These are phyloP conservation scores for Characodon lateralis DNA, from an alignment of 2,797 vertebrate genomes.

Conservation along the genomic window DNA sequence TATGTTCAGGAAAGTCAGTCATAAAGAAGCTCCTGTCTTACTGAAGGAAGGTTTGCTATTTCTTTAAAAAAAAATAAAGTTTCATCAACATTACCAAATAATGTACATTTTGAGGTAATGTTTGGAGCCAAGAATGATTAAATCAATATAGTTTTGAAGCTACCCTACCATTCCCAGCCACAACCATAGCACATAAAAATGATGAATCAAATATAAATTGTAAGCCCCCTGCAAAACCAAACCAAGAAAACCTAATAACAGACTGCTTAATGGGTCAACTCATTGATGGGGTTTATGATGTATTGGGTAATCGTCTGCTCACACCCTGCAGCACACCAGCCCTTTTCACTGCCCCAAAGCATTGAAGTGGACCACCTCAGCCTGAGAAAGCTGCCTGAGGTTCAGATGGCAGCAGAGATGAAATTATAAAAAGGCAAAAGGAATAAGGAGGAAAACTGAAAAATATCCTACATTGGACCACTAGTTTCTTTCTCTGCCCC, in stretches of 20 bases:
- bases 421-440: not conserved
- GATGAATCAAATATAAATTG: conserved; percentile 50
- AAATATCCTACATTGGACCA: conserved; percentile 16
- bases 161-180: conserved; percentile 22
- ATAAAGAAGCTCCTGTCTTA: not conserved
- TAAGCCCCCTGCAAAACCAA: conserved; percentile 53
- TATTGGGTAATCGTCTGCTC: conserved; percentile 66
- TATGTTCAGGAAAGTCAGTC: not conserved
- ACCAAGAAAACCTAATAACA: conserved; percentile 60
- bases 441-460: conserved; percentile 2
- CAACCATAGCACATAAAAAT: conserved; percentile 53
- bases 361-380: conserved; percentile 29
- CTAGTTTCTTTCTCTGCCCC: not conserved
- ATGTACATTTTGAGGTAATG: not conserved
- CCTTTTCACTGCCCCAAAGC: conserved; percentile 29
- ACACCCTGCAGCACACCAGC: conserved; percentile 49
- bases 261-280: conserved; percentile 64
- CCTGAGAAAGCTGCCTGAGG: conserved; percentile 5
- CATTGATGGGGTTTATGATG: conserved; percentile 64
- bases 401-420: conserved; percentile 1
- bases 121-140: conserved; percentile 51
- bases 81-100: not conserved
- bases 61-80: not conserved
- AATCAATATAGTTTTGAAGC: conserved; percentile 36
- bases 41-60: not conserved